Conservation (phyloP, 2,113 vertebrate genomes). For the Cryptomyrus ogoouensis region DNA sequence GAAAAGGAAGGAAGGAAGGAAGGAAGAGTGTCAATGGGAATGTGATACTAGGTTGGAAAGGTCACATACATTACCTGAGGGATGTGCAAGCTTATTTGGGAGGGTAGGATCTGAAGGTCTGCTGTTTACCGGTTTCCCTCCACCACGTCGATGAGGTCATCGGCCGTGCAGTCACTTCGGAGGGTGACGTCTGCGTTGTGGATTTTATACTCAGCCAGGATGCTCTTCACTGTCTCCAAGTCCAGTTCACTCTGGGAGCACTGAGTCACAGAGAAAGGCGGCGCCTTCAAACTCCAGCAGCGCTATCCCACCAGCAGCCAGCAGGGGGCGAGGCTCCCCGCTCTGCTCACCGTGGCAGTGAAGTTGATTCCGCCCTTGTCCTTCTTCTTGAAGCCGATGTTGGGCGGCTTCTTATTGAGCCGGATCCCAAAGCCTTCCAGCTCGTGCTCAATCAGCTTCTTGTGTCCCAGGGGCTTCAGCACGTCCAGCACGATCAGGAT, state of each 20-base stretch:
- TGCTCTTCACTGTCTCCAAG: constrained; percentile 88
- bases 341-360: constrained; percentile 75
- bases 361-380: constrained; percentile 99
- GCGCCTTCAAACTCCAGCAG: background rate
- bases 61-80: background rate
- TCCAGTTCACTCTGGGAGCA: constrained; percentile 89
- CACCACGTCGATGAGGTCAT: constrained; percentile 94
- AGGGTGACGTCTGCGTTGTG: constrained; percentile 94
- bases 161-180: constrained; percentile 86
- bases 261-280: constrained; percentile 43
- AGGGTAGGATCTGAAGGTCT: background rate
- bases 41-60: background rate
- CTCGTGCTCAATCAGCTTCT: constrained; percentile 96
- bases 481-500: constrained; percentile 96
- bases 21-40: background rate
- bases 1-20: background rate
- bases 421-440: constrained; percentile 96
- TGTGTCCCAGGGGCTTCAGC: constrained; percentile 90
- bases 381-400: constrained; percentile 97
- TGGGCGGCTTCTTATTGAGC: constrained; percentile 90
- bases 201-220: constrained; percentile 94
- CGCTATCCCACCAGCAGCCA: background rate
- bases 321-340: background rate
- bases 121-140: constrained; percentile 86
- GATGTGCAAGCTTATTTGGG: background rate